Evolutionary conservation across 2,113 vertebrate species (phyloP).

Genomic region (Eolophus roseicapilla): DNA sequence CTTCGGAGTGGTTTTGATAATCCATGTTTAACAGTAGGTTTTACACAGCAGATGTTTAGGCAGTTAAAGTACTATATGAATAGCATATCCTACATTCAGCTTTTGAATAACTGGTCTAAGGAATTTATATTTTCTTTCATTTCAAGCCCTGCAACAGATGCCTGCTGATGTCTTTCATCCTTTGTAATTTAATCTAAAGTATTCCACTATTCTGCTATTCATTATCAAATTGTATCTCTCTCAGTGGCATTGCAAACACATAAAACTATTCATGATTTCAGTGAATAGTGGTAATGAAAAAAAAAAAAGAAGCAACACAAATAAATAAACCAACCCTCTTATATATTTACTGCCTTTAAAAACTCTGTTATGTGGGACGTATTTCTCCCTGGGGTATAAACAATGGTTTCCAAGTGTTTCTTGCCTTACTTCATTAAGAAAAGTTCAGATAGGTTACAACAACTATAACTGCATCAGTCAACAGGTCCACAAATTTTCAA

Average conservation of each 20-base stretch:
- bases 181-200: constrained; percentile 19
- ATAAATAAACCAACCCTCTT: not conserved
- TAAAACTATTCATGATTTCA: not conserved
- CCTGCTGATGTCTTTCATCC: not conserved
- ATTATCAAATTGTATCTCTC: constrained; percentile 12
- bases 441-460: not conserved
- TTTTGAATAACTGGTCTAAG: not conserved
- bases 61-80: not conserved
- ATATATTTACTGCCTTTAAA: not conserved
- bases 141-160: not conserved
- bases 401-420: not conserved
- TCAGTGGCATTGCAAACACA: not conserved
- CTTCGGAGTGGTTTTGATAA: not conserved
- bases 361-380: not conserved
- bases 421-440: not conserved
- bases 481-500: not conserved
- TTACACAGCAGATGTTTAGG: not conserved
- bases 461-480: not conserved
- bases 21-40: not conserved
- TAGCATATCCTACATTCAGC: not conserved
- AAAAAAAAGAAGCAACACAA: not conserved
- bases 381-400: not conserved
- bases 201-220: not conserved
- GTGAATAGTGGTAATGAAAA: not conserved
- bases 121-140: not conserved